phyloP scores from a whole-genome alignment of 30 jellyfish, hydroid and myxozoan species.

The Hydractinia echinata region DNA sequence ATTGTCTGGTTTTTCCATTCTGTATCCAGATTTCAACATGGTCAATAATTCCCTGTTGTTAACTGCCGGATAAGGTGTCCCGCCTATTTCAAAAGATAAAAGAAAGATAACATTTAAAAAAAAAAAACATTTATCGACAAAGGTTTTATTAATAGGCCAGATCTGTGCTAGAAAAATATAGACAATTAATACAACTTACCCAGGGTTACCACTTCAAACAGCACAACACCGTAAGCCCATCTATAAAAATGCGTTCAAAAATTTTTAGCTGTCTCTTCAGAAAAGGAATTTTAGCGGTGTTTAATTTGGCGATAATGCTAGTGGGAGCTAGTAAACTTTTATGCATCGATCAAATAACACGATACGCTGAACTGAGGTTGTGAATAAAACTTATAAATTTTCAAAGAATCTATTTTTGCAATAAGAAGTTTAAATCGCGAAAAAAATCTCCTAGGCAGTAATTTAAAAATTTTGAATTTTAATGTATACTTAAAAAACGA shows the following conservation, averaged over 20 bases:
- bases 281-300: not conserved
- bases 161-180: too few relatives aligned
- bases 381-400: not conserved
- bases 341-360: not conserved
- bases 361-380: not conserved
- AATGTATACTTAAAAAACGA: not conserved
- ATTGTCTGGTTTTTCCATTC: constrained; percentile 85
- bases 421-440: too few relatives aligned
- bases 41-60: constrained; percentile 45
- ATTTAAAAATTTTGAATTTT: not conserved
- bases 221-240: constrained; percentile 47
- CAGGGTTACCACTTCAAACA: constrained; percentile 36
- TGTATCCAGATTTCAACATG: constrained; percentile 49
- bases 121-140: not conserved
- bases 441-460: not conserved
- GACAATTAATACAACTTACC: constrained; percentile 8
- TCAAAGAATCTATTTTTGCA: not conserved
- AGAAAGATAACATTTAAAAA: not conserved
- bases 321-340: not conserved
- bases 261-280: not conserved
- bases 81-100: constrained; percentile 39
- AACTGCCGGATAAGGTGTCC: constrained; percentile 81
- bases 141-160: too few relatives aligned
- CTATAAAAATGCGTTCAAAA: constrained; percentile 3
- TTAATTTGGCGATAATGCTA: not conserved